A percentile compares a stretch with the other conserved stretches of the same genome.
Conservation (phyloP, 2,797 vertebrate genomes). For the Myripristis murdjan region DNA sequence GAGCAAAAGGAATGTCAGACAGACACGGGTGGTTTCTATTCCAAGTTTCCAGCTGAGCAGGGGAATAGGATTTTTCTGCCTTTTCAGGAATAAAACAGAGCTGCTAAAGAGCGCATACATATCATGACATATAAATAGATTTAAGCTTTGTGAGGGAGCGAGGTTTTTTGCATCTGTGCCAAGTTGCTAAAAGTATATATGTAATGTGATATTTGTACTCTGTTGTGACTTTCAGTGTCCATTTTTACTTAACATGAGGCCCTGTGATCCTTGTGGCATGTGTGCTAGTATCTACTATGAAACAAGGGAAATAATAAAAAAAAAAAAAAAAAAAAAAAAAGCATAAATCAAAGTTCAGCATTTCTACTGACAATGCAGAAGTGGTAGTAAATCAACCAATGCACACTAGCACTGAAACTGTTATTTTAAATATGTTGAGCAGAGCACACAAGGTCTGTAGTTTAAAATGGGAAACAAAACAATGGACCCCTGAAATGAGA, state of each 20-base stretch:
- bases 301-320: no score
- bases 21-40: slow-evolving; percentile 77
- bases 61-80: slow-evolving; percentile 22
- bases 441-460: slow-evolving; percentile 62
- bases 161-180: neutral
- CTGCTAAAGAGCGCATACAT: slow-evolving; percentile 11
- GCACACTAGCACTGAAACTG: slow-evolving; percentile 34
- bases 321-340: no score
- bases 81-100: slow-evolving; percentile 15
- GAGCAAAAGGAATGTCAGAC: slow-evolving; percentile 65
- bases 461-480: slow-evolving; percentile 75
- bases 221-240: neutral
- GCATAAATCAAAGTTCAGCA: neutral
- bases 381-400: slow-evolving; percentile 10
- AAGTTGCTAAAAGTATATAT: neutral
- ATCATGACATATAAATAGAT: slow-evolving; percentile 21
- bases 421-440: slow-evolving; percentile 52
- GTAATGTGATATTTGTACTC: neutral
- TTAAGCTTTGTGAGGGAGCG: neutral
- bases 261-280: neutral
- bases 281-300: neutral
- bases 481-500: slow-evolving; percentile 78
- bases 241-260: neutral
- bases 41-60: slow-evolving; percentile 59
- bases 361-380: neutral